Evolutionary conservation across 1,140 invertebrate genomes (phyloP), one percentile per base, ranked within the genome.

Genomic region (Brachionus angularis): DNA sequence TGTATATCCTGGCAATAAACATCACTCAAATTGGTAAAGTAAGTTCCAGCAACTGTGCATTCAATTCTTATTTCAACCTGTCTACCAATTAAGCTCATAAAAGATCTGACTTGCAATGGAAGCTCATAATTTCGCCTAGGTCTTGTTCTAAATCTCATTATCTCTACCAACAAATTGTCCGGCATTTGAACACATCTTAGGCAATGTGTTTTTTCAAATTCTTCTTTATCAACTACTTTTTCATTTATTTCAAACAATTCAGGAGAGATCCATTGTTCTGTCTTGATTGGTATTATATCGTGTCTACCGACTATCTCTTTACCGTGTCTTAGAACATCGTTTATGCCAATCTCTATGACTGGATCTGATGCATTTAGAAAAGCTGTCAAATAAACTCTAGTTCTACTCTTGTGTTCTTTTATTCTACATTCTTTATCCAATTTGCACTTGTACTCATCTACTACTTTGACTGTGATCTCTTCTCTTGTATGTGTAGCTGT

Each of bases 251-350:
- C 93, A 0, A 91, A 86, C 23, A 88, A 86, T 83, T 99, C 94
- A 4, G 98, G 85, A 46, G 91, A 86, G 76, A 99, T 98, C 96
- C 96, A 99, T 27, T 71, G 50, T 29, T 55, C 49, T 0, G 96
- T 98, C 69, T 93, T 91, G 31, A 98, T 94, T 7, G 96, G 96
- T 76, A 99, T 95, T 77, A 99, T 99, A 81, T 99, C 96, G 80
- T 98, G 93, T 16, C 96, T 84, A 0, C 96, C 93, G 0, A 99
- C 96, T 14, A 99, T 93, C 85, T 99, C 96, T 83, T 93, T 93
- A 7, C 96, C 96, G 83, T 97, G 92, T 7, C 96, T 84, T 78
- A 89, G 86, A 84, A 95, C 87, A 79, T 99, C 96, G 80, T 99
- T 99, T 12, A 99, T 87, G 10, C 96, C 96, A 72, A 99, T 82